Conservation (phyloP, 2,888 invertebrate genomes). For the Tinea semifulvella region DNA sequence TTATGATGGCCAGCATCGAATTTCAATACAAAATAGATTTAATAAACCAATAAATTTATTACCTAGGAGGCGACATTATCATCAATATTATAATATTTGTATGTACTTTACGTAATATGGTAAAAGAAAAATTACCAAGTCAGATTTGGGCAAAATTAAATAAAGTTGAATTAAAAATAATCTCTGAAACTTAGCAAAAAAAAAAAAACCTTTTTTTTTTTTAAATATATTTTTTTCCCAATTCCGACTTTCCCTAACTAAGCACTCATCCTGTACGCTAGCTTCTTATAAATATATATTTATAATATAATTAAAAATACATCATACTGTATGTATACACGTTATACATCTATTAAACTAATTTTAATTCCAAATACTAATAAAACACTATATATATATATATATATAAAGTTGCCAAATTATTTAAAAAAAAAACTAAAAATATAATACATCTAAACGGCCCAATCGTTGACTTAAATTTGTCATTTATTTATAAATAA, state of each 20-base stretch:
- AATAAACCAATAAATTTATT: constrained; percentile 14
- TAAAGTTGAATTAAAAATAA: not conserved
- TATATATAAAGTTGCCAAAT: no score
- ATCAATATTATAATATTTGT: constrained; percentile 27
- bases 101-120: constrained; percentile 45
- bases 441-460: no score
- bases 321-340: no score
- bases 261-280: constrained; percentile 26
- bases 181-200: not conserved
- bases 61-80: constrained; percentile 46
- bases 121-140: not conserved
- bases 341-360: no score
- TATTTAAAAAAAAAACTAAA: no score
- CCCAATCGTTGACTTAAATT: no score
- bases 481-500: no score
- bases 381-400: no score
- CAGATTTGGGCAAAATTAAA: not conserved
- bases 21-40: not conserved
- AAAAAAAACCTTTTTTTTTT: not conserved
- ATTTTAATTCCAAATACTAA: no score
- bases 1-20: constrained; percentile 47
- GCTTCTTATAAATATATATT: constrained; percentile 35
- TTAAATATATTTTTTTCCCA: not conserved
- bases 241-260: not conserved
- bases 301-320: constrained; percentile 46